Evolutionary conservation across 2,888 invertebrate species (phyloP).

Genomic region (Macrosoma leucophasiata): DNA sequence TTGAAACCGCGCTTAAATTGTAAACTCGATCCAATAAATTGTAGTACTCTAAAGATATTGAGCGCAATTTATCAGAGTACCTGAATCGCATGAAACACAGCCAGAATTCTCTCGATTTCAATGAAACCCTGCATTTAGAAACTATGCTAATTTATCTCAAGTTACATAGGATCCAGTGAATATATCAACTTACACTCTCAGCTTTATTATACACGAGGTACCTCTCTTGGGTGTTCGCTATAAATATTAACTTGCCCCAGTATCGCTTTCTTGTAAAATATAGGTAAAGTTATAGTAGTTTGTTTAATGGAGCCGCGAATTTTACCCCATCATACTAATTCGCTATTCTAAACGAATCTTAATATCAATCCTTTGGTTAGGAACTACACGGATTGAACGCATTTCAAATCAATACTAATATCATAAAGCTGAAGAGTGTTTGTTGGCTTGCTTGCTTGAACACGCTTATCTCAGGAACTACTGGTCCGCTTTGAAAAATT

Average conservation of each 20-base stretch:
- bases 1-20: too few species aligned
- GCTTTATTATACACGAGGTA: slow-evolving; percentile 12
- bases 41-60: too few species aligned
- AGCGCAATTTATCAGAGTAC: too few species aligned
- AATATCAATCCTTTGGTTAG: slow-evolving; percentile 42
- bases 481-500: too few species aligned
- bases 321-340: slow-evolving; percentile 31
- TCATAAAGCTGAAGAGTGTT: too few species aligned
- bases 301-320: slow-evolving; percentile 49
- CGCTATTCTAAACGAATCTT: slow-evolving; percentile 41
- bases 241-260: slow-evolving; percentile 45
- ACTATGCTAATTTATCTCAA: slow-evolving; percentile 9
- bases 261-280: slow-evolving; percentile 53
- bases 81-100: too few species aligned
- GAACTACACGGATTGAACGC: too few species aligned
- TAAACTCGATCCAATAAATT: too few species aligned
- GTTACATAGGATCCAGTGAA: neutral
- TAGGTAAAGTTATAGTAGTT: slow-evolving; percentile 51
- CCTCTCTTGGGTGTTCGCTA: slow-evolving; percentile 23
- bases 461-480: too few species aligned
- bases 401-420: too few species aligned
- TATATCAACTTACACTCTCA: slow-evolving; percentile 3
- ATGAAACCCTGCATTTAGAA: slow-evolving; percentile 5
- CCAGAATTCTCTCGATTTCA: too few species aligned
- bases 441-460: too few species aligned